Evolutionary conservation across 2,888 invertebrate genomes (phyloP).

Genomic region (Stegophylla sp.): DNA sequence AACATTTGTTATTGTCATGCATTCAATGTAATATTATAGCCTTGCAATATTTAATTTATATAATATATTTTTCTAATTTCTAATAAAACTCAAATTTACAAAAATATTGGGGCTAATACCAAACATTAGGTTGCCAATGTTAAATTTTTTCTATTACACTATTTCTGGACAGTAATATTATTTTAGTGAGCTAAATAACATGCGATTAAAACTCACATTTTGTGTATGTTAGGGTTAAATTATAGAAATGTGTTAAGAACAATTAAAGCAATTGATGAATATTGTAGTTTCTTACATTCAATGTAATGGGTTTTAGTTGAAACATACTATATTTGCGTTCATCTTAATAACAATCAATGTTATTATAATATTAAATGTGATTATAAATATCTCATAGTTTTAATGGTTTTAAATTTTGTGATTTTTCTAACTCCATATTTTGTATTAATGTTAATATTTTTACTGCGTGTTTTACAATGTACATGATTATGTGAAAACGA

Average conservation of each 20-base stretch:
- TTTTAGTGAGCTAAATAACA: slow-evolving; percentile 16
- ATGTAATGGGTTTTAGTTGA: background rate
- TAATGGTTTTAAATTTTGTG: slow-evolving; percentile 45
- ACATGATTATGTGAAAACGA: slow-evolving; percentile 3
- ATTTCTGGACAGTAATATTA: slow-evolving; percentile 18
- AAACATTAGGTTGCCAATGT: slow-evolving; percentile 12
- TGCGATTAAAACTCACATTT: slow-evolving; percentile 25
- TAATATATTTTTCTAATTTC: slow-evolving; percentile 44
- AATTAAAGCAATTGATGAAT: slow-evolving; percentile 26
- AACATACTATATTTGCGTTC: background rate
- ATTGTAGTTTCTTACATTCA: slow-evolving; percentile 48
- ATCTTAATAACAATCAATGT: background rate
- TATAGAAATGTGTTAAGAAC: background rate
- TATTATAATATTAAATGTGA: background rate
- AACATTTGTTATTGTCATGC: slow-evolving; percentile 16
- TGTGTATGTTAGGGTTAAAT: background rate
- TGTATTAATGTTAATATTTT: slow-evolving; percentile 57
- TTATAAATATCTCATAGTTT: slow-evolving; percentile 38
- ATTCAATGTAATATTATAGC: slow-evolving; percentile 17
- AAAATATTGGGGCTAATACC: slow-evolving; percentile 37
- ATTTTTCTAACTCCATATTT: slow-evolving; percentile 43
- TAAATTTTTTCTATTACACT: slow-evolving; percentile 20
- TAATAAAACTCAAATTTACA: slow-evolving; percentile 17
- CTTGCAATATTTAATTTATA: slow-evolving; percentile 26
- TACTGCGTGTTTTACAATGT: slow-evolving; percentile 24